Percentiles rank a stretch among this genome's conserved stretches.
Evolutionary conservation across 2,113 vertebrate species (phyloP).

Genomic region (Tragelaphus strepsiceros): DNA sequence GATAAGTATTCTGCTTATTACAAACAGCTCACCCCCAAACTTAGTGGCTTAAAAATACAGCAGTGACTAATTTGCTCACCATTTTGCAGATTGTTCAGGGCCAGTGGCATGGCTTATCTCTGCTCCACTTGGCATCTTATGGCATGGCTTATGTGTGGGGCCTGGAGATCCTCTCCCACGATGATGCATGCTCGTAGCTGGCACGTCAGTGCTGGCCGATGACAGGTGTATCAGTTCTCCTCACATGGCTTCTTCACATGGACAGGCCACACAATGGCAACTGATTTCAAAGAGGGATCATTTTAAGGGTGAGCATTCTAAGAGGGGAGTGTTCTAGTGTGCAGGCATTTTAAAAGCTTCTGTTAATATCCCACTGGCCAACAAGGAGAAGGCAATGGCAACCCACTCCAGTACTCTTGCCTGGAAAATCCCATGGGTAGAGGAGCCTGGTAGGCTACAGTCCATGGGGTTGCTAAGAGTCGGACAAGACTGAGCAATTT

Average conservation of each 20-base stretch:
- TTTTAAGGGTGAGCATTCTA: neutral
- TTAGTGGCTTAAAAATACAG: neutral
- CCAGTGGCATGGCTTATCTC: neutral
- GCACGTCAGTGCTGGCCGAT: neutral
- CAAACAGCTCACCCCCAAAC: neutral
- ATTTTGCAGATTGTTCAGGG: neutral
- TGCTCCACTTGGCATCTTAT: neutral
- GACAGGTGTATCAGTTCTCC: neutral
- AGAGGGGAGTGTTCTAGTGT: neutral
- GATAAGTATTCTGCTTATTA: neutral
- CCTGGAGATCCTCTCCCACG: neutral
- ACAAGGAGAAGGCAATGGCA: neutral
- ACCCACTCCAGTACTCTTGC: no score
- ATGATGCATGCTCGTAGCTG: neutral
- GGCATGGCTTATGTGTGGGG: neutral
- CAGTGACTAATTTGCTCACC: neutral
- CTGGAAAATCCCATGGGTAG: rapidly evolving
- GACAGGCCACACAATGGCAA: neutral
- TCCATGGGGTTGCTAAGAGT: no score
- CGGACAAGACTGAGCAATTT: no score
- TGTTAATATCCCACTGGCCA: neutral
- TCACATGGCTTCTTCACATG: neutral
- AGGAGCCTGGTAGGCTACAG: no score
- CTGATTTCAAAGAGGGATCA: neutral
- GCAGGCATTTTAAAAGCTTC: neutral